These are phyloP conservation scores for Peromyscus leucopus DNA, from an alignment of 2,113 vertebrate species.

Conservation along the genomic window DNA sequence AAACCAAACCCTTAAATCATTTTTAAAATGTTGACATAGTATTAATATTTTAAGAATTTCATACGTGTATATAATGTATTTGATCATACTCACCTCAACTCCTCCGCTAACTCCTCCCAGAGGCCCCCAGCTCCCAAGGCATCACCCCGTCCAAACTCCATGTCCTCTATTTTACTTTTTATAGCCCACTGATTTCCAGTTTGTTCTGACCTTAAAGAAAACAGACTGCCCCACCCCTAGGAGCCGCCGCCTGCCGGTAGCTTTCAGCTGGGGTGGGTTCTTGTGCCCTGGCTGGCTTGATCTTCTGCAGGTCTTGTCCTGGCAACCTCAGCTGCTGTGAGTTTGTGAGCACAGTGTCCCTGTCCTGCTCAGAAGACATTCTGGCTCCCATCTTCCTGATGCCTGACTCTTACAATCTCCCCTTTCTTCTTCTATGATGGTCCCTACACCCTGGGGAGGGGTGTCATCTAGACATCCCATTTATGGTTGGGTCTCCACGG, in stretches of 20 bases:
- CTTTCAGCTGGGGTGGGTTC: not conserved
- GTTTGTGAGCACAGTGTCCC: not conserved
- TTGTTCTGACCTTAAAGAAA: not conserved
- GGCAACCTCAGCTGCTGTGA: not conserved
- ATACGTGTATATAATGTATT: too few relatives aligned
- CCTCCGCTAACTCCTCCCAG: not conserved
- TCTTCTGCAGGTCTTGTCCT: not conserved
- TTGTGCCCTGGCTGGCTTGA: not conserved
- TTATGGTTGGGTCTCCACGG: not conserved
- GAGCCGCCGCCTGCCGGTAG: rapidly evolving
- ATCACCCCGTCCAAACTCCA: not conserved
- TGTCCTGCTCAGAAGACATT: not conserved
- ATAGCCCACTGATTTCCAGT: not conserved
- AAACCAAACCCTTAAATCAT: not conserved
- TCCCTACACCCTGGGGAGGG: not conserved
- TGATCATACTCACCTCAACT: not conserved
- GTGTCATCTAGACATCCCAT: not conserved
- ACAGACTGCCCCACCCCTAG: not conserved
- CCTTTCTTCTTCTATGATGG: not conserved
- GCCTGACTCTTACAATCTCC: not conserved
- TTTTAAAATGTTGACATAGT: not conserved
- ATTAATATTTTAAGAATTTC: not conserved
- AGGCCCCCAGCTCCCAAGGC: not conserved
- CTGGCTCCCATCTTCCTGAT: not conserved
- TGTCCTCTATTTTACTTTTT: not conserved